Evolutionary conservation across 1,140 invertebrate genomes (phyloP).

Genomic region (Aphaenogaster rudis): DNA sequence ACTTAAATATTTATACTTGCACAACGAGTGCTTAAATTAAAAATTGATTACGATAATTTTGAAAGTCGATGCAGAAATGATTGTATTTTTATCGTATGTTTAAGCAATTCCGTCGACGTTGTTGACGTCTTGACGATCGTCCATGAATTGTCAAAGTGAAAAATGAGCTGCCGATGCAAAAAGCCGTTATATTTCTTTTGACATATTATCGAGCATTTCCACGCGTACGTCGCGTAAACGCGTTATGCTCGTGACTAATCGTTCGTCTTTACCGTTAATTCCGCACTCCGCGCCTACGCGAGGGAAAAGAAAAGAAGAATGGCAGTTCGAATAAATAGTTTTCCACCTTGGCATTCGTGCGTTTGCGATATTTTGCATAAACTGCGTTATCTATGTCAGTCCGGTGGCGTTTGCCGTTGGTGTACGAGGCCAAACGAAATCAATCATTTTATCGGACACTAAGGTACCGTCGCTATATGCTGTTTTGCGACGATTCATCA

Average conservation of each 20-base stretch:
- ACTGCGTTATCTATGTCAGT: slow-evolving; percentile 62
- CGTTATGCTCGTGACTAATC: slow-evolving; percentile 68
- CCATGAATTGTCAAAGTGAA: slow-evolving; percentile 56
- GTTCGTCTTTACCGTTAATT: slow-evolving; percentile 63
- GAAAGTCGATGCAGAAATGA: slow-evolving; percentile 14
- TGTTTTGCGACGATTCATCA: slow-evolving; percentile 60
- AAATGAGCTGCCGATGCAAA: slow-evolving; percentile 50
- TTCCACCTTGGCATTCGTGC: slow-evolving; percentile 50
- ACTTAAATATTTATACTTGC: not conserved
- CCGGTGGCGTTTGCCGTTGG: slow-evolving; percentile 14
- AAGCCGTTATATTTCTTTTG: slow-evolving; percentile 55
- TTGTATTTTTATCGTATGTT: slow-evolving; percentile 41
- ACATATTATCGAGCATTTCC: slow-evolving; percentile 57
- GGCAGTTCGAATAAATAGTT: slow-evolving; percentile 58
- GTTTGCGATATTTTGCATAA: slow-evolving; percentile 66
- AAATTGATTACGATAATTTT: slow-evolving; percentile 21
- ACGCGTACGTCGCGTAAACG: slow-evolving; percentile 63
- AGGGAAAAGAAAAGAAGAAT: slow-evolving; percentile 48
- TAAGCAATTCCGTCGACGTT: slow-evolving; percentile 34
- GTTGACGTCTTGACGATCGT: slow-evolving; percentile 32
- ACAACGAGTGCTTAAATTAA: not conserved
- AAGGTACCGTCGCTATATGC: slow-evolving; percentile 35
- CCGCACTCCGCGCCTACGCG: not conserved
- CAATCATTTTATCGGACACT: slow-evolving; percentile 66
- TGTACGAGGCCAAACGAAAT: slow-evolving; percentile 58